These are phyloP conservation scores for Cyprinella venusta DNA, from an alignment of 2,797 vertebrate species.

Conservation along the genomic window DNA sequence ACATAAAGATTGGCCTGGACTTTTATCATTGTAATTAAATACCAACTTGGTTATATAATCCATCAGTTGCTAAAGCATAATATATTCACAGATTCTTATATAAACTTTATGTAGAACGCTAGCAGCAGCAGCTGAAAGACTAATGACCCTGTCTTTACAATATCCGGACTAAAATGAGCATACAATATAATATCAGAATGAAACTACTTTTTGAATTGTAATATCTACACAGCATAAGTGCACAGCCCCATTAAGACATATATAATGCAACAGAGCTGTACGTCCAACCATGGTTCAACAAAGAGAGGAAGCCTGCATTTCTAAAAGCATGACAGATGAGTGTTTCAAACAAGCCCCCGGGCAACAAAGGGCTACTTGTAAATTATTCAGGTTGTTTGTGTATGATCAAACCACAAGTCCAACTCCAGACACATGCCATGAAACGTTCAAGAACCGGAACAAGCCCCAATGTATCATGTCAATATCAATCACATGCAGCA, in stretches of 20 bases:
- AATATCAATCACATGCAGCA: background rate
- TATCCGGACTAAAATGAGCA: conserved; percentile 8
- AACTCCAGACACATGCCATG: background rate
- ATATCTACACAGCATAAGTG: conserved; percentile 2
- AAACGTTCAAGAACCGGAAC: conserved; percentile 4
- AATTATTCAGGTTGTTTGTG: conserved; percentile 60
- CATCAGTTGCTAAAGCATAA: background rate
- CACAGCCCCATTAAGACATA: conserved; percentile 24
- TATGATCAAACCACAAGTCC: conserved; percentile 35
- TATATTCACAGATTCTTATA: background rate
- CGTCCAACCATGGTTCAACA: background rate
- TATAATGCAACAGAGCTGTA: conserved; percentile 32
- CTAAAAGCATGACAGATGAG: conserved; percentile 59
- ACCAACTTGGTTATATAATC: background rate
- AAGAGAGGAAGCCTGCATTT: conserved; percentile 28
- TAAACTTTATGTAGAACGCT: background rate
- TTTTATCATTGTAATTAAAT: background rate
- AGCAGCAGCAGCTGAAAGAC: background rate
- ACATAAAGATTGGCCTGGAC: background rate
- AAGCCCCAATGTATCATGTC: background rate
- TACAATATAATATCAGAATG: background rate
- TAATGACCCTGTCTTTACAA: conserved; percentile 19
- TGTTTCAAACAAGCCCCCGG: conserved; percentile 53
- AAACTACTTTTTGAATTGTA: background rate
- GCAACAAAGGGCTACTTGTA: conserved; percentile 48